Evolutionary conservation across 1,140 invertebrate genomes (phyloP).

Genomic region (Leptopilina clavipes): DNA sequence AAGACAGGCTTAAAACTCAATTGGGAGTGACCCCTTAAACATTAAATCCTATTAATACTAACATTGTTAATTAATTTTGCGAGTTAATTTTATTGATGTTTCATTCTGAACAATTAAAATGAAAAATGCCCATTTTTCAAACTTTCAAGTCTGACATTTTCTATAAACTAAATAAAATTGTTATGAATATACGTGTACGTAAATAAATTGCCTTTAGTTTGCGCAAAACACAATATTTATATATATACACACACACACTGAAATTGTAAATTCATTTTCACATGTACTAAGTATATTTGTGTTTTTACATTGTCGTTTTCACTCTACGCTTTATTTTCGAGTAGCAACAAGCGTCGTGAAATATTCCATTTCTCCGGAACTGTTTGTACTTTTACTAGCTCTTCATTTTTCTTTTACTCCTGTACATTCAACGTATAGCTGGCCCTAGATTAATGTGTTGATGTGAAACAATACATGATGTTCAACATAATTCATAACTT

Average conservation of each 20-base stretch:
- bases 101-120: no score
- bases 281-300: background rate
- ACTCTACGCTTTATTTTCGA: constrained; percentile 16
- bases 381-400: constrained; percentile 5
- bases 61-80: no score
- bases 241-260: background rate
- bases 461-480: constrained; percentile 16
- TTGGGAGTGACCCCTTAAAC: no score
- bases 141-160: background rate
- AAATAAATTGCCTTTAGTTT: background rate
- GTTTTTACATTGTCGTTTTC: background rate
- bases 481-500: constrained; percentile 9
- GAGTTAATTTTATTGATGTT: no score
- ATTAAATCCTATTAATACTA: no score
- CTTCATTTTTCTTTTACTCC: constrained; percentile 9
- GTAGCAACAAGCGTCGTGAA: constrained; percentile 19
- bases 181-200: background rate
- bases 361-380: constrained; percentile 11
- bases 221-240: background rate
- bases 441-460: constrained; percentile 16
- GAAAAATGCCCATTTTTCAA: no score
- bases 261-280: background rate
- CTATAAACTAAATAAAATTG: background rate
- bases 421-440: background rate
- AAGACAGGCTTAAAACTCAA: no score